A percentile compares a stretch with the other conserved stretches of the same genome.
These are phyloP conservation scores for Rhorus exstirpatorius DNA, from an alignment of 2,888 invertebrate species.

Conservation along the genomic window DNA sequence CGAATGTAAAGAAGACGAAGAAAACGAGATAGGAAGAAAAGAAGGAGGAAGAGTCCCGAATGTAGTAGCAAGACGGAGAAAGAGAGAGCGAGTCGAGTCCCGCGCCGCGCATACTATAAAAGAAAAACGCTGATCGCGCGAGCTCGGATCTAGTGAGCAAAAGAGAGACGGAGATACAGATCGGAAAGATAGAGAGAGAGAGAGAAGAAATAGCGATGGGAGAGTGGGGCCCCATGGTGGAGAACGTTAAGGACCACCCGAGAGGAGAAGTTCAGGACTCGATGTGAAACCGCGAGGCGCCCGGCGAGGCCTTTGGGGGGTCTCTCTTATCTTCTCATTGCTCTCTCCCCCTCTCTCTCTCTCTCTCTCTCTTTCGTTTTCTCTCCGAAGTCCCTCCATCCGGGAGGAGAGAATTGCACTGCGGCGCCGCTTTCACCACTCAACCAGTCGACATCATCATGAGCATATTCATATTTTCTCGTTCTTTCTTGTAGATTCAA, in stretches of 20 bases:
- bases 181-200: slow-evolving; percentile 41
- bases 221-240: slow-evolving; percentile 63
- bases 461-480: slow-evolving; percentile 60
- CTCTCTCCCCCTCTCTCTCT: slow-evolving; percentile 68
- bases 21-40: slow-evolving; percentile 61
- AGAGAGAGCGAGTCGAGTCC: slow-evolving; percentile 31
- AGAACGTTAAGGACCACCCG: slow-evolving; percentile 83
- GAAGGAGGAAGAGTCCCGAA: slow-evolving; percentile 54
- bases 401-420: slow-evolving; percentile 73
- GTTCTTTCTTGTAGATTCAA: slow-evolving; percentile 6
- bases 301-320: slow-evolving; percentile 83
- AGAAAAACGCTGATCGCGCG: slow-evolving; percentile 67
- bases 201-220: slow-evolving; percentile 39
- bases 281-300: slow-evolving; percentile 84
- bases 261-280: slow-evolving; percentile 83
- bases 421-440: slow-evolving; percentile 25
- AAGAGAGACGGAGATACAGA: slow-evolving; percentile 32
- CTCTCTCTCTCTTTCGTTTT: slow-evolving; percentile 43
- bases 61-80: slow-evolving; percentile 45
- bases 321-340: slow-evolving; percentile 83
- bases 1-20: slow-evolving; percentile 57
- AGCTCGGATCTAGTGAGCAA: slow-evolving; percentile 68
- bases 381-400: slow-evolving; percentile 72
- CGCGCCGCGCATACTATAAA: slow-evolving; percentile 67
- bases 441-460: slow-evolving; percentile 14